phyloP scores from a whole-genome alignment of 2,113 vertebrate genomes.

The Catharus fuscescens region DNA sequence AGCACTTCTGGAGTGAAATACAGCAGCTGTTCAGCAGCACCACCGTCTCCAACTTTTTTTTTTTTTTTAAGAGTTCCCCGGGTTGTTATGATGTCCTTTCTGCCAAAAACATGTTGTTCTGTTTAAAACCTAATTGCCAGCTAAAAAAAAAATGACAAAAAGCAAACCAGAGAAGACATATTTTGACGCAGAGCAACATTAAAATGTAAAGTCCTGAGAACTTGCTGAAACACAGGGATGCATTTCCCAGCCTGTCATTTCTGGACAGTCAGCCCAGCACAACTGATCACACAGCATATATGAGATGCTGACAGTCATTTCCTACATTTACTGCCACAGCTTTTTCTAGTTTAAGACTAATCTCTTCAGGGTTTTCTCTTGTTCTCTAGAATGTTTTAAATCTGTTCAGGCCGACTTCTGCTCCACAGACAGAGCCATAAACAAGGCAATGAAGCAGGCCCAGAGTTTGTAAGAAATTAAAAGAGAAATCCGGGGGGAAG shows the following conservation, averaged over 20 bases:
- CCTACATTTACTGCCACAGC: neutral
- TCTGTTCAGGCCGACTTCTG: neutral
- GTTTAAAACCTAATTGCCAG: neutral
- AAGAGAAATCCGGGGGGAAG: neutral
- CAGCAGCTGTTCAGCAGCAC: neutral
- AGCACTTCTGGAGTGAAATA: neutral
- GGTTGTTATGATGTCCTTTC: constrained; percentile 15
- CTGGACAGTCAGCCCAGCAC: neutral
- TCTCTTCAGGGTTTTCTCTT: neutral
- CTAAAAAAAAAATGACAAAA: neutral
- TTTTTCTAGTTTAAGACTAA: constrained; percentile 14
- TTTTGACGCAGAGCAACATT: neutral
- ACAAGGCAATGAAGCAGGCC: neutral
- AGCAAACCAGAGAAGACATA: neutral
- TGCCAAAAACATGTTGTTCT: constrained; percentile 56
- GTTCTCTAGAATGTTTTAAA: constrained; percentile 10
- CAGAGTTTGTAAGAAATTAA: neutral
- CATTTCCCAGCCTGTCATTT: constrained; percentile 3
- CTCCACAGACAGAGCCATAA: neutral
- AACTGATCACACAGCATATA: neutral
- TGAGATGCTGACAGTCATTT: neutral
- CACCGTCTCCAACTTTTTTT: neutral
- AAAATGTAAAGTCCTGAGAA: neutral
- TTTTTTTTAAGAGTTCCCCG: neutral
- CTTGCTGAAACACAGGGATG: neutral